phyloP scores from a whole-genome alignment of 2,113 vertebrate genomes.

The Brachionichthys hirsutus region DNA sequence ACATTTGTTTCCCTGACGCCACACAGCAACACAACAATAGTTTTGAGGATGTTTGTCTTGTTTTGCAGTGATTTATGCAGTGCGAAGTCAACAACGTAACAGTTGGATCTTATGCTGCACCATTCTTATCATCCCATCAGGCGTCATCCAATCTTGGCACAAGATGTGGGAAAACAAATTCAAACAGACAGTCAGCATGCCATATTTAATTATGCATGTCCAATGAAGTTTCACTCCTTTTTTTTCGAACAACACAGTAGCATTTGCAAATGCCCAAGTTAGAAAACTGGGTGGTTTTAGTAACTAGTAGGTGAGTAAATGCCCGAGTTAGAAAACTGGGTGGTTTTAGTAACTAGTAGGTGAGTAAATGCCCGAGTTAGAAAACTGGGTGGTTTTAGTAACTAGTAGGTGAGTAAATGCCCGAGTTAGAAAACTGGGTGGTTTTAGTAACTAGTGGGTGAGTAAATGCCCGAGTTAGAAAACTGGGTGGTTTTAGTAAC shows the following conservation, averaged over 20 bases:
- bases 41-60: constrained; percentile 8
- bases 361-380: no score
- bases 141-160: constrained; percentile 11
- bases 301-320: no score
- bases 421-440: no score
- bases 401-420: no score
- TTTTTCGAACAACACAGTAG: constrained; percentile 20
- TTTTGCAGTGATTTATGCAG: constrained; percentile 8
- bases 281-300: no score
- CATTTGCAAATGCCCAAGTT: not conserved
- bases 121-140: constrained; percentile 40
- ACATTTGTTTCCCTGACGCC: no score
- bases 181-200: constrained; percentile 33
- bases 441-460: no score
- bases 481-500: no score
- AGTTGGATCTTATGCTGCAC: constrained; percentile 17
- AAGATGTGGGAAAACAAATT: constrained; percentile 6
- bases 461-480: no score
- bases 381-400: no score
- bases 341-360: no score
- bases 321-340: no score
- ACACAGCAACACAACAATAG: not conserved
- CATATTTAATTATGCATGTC: constrained; percentile 44
- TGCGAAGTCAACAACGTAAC: constrained; percentile 9
- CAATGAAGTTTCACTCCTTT: constrained; percentile 10